Conservation (phyloP, 2,113 vertebrate genomes). For the Corydoras maculifer region DNA sequence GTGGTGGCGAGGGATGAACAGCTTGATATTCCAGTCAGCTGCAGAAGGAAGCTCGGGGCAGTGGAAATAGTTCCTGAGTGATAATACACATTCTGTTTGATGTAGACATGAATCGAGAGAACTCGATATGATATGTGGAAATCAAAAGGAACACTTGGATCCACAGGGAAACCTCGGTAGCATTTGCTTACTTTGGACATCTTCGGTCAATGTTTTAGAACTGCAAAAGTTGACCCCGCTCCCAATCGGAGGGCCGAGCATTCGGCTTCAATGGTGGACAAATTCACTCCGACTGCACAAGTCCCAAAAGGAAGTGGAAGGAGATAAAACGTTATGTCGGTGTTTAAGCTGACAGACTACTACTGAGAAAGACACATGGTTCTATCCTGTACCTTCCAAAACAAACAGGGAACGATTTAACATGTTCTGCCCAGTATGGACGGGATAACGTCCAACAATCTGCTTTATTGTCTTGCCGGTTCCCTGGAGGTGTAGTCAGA, state of each 20-base stretch:
- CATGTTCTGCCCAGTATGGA: too few relatives aligned
- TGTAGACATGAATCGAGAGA: constrained; percentile 19
- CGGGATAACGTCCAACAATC: too few relatives aligned
- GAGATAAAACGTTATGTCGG: too few relatives aligned
- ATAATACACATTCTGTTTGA: constrained; percentile 28
- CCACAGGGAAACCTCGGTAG: background rate
- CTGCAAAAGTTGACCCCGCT: background rate
- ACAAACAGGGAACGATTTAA: too few relatives aligned
- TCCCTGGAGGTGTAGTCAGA: too few relatives aligned
- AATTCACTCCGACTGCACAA: background rate
- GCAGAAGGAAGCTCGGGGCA: constrained; percentile 6
- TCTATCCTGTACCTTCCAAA: too few relatives aligned
- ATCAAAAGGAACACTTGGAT: constrained; percentile 5
- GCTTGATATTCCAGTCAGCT: background rate
- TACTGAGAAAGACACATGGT: too few relatives aligned
- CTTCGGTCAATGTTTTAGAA: constrained; percentile 3
- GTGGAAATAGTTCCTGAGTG: constrained; percentile 9
- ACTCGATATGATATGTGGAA: constrained; percentile 1
- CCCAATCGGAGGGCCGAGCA: background rate
- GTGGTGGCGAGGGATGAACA: background rate
- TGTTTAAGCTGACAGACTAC: too few relatives aligned
- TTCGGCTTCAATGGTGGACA: background rate
- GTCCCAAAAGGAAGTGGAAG: too few relatives aligned
- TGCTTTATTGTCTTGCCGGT: too few relatives aligned
- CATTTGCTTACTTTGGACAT: background rate